Percentiles rank a stretch among this genome's conserved stretches.
Conservation (phyloP, 2,888 invertebrate genomes). For the Eudiplozoon nipponicum region DNA sequence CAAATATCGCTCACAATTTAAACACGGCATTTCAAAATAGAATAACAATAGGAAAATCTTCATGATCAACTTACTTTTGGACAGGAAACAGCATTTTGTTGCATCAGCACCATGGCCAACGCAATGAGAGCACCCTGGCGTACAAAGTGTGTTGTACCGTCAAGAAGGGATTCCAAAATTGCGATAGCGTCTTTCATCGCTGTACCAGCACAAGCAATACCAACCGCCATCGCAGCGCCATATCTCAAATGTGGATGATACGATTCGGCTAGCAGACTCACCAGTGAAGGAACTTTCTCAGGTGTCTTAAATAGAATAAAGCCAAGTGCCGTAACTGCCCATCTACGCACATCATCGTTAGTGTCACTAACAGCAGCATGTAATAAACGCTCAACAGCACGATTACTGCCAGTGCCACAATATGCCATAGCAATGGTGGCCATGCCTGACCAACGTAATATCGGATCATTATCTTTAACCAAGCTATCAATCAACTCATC, state of each 20-base stretch:
- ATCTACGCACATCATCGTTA: slow-evolving; percentile 83
- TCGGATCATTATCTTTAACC: slow-evolving; percentile 65
- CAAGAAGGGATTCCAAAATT: slow-evolving; percentile 76
- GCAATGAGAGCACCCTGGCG: slow-evolving; percentile 62
- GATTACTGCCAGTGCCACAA: slow-evolving; percentile 81
- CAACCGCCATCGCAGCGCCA: slow-evolving; percentile 90
- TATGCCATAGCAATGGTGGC: slow-evolving; percentile 91
- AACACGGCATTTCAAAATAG: background rate
- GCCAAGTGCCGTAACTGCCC: slow-evolving; percentile 86
- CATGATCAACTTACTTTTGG: slow-evolving; percentile 38
- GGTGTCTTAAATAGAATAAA: slow-evolving; percentile 60
- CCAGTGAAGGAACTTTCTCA: slow-evolving; percentile 70
- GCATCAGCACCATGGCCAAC: slow-evolving; percentile 77
- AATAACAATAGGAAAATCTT: too few relatives aligned
- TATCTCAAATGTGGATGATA: slow-evolving; percentile 96
- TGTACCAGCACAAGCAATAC: slow-evolving; percentile 88
- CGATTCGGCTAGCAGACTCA: slow-evolving; percentile 72
- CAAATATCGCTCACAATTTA: background rate
- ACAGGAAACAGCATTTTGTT: slow-evolving; percentile 75
- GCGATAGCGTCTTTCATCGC: slow-evolving; percentile 75
- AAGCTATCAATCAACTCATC: slow-evolving; percentile 62
- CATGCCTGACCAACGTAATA: slow-evolving; percentile 71
- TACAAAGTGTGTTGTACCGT: slow-evolving; percentile 91
- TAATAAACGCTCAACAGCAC: slow-evolving; percentile 62
- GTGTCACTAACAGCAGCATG: slow-evolving; percentile 92